Percentiles rank a stretch among this genome's conserved stretches.
Evolutionary conservation across 1,140 invertebrate species (phyloP).

Genomic region (Sitodiplosis mosellana): DNA sequence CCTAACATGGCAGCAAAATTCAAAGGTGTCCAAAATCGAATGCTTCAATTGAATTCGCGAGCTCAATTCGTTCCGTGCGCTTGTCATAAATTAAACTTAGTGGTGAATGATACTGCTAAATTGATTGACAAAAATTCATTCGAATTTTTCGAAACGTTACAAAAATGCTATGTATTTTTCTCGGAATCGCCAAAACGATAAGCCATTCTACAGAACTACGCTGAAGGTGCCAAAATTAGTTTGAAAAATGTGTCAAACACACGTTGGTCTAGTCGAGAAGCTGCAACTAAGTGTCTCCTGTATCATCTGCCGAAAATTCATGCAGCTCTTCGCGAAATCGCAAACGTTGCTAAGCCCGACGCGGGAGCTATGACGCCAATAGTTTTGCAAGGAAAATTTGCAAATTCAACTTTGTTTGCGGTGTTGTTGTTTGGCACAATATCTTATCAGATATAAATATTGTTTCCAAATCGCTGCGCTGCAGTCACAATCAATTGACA

Average conservation of each 20-base stretch:
- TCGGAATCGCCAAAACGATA: constrained; percentile 15
- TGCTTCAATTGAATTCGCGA: not conserved
- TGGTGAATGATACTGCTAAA: constrained; percentile 10
- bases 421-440: not conserved
- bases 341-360: not conserved
- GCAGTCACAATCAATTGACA: too few species aligned
- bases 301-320: not conserved
- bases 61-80: not conserved
- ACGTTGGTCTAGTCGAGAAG: constrained; percentile 14
- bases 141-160: constrained; percentile 12
- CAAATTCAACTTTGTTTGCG: not conserved
- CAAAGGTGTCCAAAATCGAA: not conserved
- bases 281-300: constrained; percentile 9
- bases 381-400: not conserved
- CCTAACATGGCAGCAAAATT: not conserved
- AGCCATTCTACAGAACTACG: constrained; percentile 11
- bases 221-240: constrained; percentile 8
- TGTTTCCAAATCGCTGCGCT: not conserved
- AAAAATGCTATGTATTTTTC: constrained; percentile 16
- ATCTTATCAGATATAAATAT: not conserved
- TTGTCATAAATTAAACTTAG: not conserved
- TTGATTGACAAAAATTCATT: constrained; percentile 2
- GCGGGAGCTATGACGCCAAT: not conserved
- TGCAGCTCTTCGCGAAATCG: not conserved
- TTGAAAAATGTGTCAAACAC: constrained; percentile 16